A percentile compares a stretch with the other conserved stretches of the same genome.
Evolutionary conservation across 2,797 vertebrate species (phyloP).

Genomic region (Agapornis canus): DNA sequence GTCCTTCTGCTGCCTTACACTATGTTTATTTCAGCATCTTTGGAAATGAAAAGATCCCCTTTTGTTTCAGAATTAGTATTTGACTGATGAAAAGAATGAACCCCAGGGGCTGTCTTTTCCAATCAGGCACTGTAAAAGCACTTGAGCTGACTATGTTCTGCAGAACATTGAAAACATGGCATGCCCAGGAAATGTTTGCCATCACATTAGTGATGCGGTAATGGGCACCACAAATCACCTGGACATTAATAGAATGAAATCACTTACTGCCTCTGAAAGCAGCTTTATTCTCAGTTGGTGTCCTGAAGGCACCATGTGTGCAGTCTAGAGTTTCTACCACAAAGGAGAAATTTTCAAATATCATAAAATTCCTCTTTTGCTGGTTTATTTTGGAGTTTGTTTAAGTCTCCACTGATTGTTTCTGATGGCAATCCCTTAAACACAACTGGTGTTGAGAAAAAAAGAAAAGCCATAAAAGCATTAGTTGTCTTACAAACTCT

Average conservation of each 20-base stretch:
- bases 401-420: constrained; percentile 8
- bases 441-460: constrained; percentile 23
- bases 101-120: constrained; percentile 65
- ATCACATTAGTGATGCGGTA: constrained; percentile 76
- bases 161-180: constrained; percentile 65
- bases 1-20: background rate
- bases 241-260: constrained; percentile 77
- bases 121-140: constrained; percentile 61
- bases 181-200: constrained; percentile 74
- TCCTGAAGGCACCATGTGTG: constrained; percentile 67
- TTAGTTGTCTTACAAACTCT: constrained; percentile 1
- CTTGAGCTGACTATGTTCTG: constrained; percentile 57
- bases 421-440: constrained; percentile 46
- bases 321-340: constrained; percentile 54
- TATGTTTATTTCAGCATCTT: constrained; percentile 47
- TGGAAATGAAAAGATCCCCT: constrained; percentile 46
- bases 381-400: constrained; percentile 23
- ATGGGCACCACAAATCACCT: constrained; percentile 79
- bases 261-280: constrained; percentile 74
- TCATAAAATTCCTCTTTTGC: constrained; percentile 31
- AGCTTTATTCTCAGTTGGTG: constrained; percentile 75
- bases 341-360: constrained; percentile 61
- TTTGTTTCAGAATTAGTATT: constrained; percentile 57
- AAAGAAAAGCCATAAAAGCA: background rate
- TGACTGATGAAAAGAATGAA: constrained; percentile 61